Evolutionary conservation across 1,140 invertebrate species (phyloP).

Genomic region (Agrypnia vestita): DNA sequence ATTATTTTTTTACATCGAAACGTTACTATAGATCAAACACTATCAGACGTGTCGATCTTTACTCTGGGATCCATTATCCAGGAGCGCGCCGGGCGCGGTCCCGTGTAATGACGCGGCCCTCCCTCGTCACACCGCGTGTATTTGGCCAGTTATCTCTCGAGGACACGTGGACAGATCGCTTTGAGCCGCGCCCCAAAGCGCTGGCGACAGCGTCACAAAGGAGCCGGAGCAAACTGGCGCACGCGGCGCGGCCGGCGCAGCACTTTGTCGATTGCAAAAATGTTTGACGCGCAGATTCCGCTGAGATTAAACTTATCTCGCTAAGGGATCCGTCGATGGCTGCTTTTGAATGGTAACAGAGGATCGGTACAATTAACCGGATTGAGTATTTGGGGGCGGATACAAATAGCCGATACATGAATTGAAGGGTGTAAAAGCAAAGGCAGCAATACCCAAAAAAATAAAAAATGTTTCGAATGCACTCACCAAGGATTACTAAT

Average conservation of each 20-base stretch:
- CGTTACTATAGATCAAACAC: slow-evolving; percentile 14
- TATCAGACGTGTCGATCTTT: not conserved
- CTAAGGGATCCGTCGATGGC: slow-evolving; percentile 8
- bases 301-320: slow-evolving; percentile 5
- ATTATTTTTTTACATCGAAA: not conserved
- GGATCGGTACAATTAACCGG: slow-evolving; percentile 12
- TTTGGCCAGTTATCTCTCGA: slow-evolving; percentile 42
- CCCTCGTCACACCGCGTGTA: slow-evolving; percentile 15
- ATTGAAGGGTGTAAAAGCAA: too few species aligned
- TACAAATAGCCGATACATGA: too few species aligned
- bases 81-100: not conserved
- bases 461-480: too few species aligned
- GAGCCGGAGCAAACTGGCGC: slow-evolving; percentile 22
- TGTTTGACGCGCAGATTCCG: slow-evolving; percentile 9
- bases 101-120: slow-evolving; percentile 24
- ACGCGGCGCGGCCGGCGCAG: slow-evolving; percentile 9
- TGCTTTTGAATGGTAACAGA: slow-evolving; percentile 13
- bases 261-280: slow-evolving; percentile 33
- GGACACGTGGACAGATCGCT: slow-evolving; percentile 44
- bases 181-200: slow-evolving; percentile 1
- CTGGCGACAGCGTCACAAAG: slow-evolving; percentile 26
- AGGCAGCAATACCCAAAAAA: too few species aligned
- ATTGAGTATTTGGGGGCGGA: not conserved
- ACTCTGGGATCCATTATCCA: not conserved
- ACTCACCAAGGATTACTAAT: too few species aligned